Evolutionary conservation across 2,113 vertebrate species (phyloP), one percentile per base, ranked within the genome.

Genomic region (Pterocles orientalis): DNA sequence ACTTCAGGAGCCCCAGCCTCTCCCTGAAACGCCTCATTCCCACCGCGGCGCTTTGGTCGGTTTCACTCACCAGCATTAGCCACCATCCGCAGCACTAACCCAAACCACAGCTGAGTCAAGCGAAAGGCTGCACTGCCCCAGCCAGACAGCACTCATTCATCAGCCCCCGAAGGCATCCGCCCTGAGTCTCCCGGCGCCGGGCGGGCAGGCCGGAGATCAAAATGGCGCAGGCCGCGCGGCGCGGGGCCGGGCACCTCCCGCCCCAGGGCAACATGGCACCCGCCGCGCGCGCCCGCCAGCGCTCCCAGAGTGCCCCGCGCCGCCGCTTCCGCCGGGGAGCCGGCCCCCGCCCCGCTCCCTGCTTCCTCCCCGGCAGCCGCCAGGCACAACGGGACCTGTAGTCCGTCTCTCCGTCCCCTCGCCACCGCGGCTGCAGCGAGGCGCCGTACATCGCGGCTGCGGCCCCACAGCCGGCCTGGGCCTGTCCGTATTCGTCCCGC

Each of bases 41-140:
- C 20, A 23, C 1, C 5, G 4, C 0, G 23, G 4, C 0, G 7
- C 6, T 54, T 2, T 18, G 31, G 33, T 2, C 11, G 1, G 13
- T 9, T 14, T 8, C 21, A 2, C 2, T 11, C 23, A 3, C 3
- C 50, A 4, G 47, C 57, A 7, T 2, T 0, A 20, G 8, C 9
- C 33, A 2, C 2, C 13, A 1, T 1, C 3, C 6, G 0, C 9
- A 2, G 3, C 2, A 5, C 1, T 2, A 11, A 13, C 0, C 4
- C 19, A 2, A 33, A 4, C 2, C 10, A 21, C 26, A 25, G 5
- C 3, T 0, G 7, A 5, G 3, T 0, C 41, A 3, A 50, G 9
- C 0, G 3, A 2, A 39, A 13, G 33, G 17, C 48, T 3, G 31
- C 20, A 4, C 0, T 4, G 1, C 13, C 29, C 13, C 11, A 8